Base-by-base conservation (phyloP, 2,113 vertebrate genomes). In the Oxygymnocypris stewartii region DNA sequence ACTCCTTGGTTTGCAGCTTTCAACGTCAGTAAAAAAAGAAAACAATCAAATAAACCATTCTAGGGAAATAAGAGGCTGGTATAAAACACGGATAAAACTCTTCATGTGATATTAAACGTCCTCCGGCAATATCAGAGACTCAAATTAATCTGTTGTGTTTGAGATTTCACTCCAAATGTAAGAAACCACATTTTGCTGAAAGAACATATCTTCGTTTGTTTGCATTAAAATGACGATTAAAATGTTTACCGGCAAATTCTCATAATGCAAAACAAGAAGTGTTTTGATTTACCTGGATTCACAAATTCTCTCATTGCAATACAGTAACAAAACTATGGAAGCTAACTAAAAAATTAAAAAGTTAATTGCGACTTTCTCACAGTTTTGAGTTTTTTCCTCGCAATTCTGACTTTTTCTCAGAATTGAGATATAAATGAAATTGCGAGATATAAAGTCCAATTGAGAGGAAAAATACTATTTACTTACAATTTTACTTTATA, bases 1-100 rank as follows among this genome's bases (percentile, higher is more conserved):
- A 95, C 96, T 98, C 96, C 97, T 97, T 97, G 97, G 96, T 97
- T 94, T 97, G 96, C 97, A 97, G 96, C 96, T 96, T 96, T 97
- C 94, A 90, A 93, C 91, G 91, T 95, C 92, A 90, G 92, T 93
- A 92, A 92, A 94, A 94, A 94, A 93, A 89, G 83, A 61, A 42
- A 59, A 93, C 4, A 49, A 59, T 3, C 8, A 23, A 59, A 59
- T 1, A 88, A 90, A 94, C 93, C 94, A 94, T 94, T 94, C 94
- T 94, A 94, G 95, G 95, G 94, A 95, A 95, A 95, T 95, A 94
- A 31, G 93, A 95, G 94, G 94, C 93, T 93, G 91, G 95, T 96
- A 96, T 94, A 96, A 95, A 96, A 95, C 84, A 93, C 92, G 93
- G 93, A 94, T 93, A 93, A 91, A 94, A 93, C 89, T 94, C 90